These are phyloP conservation scores for Ochlodes sylvanus DNA, from an alignment of 2,888 invertebrate species.

Conservation along the genomic window DNA sequence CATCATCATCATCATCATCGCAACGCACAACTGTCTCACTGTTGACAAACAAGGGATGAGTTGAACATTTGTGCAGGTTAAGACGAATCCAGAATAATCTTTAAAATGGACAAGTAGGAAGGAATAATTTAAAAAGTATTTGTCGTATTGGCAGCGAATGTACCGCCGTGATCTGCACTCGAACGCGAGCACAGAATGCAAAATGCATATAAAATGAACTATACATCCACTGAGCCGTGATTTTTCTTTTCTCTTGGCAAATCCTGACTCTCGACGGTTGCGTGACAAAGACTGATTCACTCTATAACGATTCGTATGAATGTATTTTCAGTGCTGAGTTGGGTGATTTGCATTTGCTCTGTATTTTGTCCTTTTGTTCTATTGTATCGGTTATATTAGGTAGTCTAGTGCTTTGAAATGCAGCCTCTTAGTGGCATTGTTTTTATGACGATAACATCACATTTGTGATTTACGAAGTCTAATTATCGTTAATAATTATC, in stretches of 20 bases:
- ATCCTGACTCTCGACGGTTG: slow-evolving; percentile 45
- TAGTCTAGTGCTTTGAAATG: slow-evolving; percentile 5
- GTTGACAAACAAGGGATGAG: too few relatives aligned
- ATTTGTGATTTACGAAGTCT: background rate
- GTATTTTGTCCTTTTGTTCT: slow-evolving; percentile 10
- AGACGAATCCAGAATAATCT: background rate
- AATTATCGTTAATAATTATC: background rate
- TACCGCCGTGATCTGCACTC: slow-evolving; percentile 65
- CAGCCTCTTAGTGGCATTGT: background rate
- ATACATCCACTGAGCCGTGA: slow-evolving; percentile 64
- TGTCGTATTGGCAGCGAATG: slow-evolving; percentile 67
- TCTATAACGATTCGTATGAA: slow-evolving; percentile 11
- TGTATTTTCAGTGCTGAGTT: slow-evolving; percentile 19
- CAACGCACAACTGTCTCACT: too few relatives aligned
- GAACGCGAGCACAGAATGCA: slow-evolving; percentile 63
- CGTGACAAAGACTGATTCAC: slow-evolving; percentile 62
- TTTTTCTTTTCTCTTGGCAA: slow-evolving; percentile 62
- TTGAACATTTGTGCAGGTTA: too few relatives aligned
- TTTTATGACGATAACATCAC: background rate
- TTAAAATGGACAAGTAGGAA: background rate
- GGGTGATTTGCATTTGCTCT: slow-evolving; percentile 7
- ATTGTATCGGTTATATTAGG: slow-evolving; percentile 7
- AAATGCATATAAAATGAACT: slow-evolving; percentile 74
- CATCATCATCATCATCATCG: too few relatives aligned
- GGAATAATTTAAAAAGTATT: slow-evolving; percentile 53